Evolutionary conservation across 2,113 vertebrate genomes (phyloP).

Genomic region (Acanthisitta chloris): DNA sequence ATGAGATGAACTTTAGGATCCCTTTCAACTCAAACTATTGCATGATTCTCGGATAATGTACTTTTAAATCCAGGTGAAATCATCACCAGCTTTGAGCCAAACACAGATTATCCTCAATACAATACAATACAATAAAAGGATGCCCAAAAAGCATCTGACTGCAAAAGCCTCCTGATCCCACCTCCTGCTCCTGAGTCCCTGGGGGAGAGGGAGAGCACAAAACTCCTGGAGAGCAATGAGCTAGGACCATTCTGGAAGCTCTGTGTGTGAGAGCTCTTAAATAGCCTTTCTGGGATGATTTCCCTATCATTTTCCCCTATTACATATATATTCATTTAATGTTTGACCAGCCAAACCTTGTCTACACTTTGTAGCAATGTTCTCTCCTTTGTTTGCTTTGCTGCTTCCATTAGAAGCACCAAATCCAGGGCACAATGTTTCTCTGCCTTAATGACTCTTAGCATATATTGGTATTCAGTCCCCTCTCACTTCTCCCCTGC

Average conservation of each 20-base stretch:
- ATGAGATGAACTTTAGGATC: neutral
- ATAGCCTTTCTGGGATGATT: rapidly evolving
- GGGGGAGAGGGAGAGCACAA: neutral
- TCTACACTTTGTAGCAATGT: rapidly evolving
- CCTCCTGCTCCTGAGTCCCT: neutral
- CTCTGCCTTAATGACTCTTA: neutral
- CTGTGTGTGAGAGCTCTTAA: rapidly evolving
- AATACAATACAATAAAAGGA: rapidly evolving
- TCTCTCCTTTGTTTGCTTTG: neutral
- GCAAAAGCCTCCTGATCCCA: neutral
- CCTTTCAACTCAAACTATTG: neutral
- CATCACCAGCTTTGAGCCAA: neutral
- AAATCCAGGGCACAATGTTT: rapidly evolving
- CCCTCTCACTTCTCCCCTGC: neutral
- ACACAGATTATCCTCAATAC: no score
- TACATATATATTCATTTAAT: neutral
- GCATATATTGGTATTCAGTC: neutral
- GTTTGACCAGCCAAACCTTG: neutral
- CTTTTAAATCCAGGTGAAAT: neutral
- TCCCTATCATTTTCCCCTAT: neutral
- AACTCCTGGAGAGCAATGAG: no score
- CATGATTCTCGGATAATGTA: no score
- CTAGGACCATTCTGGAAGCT: no score
- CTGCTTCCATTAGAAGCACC: neutral
- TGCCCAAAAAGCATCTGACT: neutral